A percentile compares a stretch with the other conserved stretches of the same genome.
Conservation (phyloP, 1,140 invertebrate genomes). For the Microvelia longipes region DNA sequence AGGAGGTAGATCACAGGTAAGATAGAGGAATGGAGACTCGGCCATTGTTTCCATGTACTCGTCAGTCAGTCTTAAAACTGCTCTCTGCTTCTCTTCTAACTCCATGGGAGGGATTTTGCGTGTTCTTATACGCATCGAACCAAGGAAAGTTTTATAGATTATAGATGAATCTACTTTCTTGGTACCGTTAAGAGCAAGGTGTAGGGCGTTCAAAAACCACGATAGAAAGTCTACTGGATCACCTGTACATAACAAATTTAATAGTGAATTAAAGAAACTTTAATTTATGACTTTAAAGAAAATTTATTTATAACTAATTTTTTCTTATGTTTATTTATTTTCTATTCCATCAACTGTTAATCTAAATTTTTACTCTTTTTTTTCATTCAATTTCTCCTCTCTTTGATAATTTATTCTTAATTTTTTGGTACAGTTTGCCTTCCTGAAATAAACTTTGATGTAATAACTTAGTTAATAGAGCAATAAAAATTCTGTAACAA, state of each 20-base stretch:
- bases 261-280: too few species aligned
- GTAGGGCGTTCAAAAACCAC: conserved; percentile 89
- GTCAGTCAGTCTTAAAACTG: conserved; percentile 56
- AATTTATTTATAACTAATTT: too few species aligned
- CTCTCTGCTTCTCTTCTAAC: conserved; percentile 65
- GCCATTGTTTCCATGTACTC: conserved; percentile 79
- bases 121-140: conserved; percentile 87
- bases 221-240: conserved; percentile 94
- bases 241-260: conserved; percentile 40
- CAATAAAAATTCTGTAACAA: too few species aligned
- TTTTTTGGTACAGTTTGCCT: too few species aligned
- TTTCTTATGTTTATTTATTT: too few species aligned
- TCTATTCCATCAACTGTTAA: too few species aligned
- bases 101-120: conserved; percentile 88
- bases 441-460: too few species aligned
- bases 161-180: conserved; percentile 76
- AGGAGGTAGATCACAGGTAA: conserved; percentile 91
- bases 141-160: conserved; percentile 88
- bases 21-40: conserved; percentile 83
- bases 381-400: too few species aligned
- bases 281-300: too few species aligned
- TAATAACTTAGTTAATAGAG: too few species aligned
- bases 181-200: conserved; percentile 74
- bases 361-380: too few species aligned
- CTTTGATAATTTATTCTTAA: too few species aligned